Percentiles rank a stretch among this genome's conserved stretches.
Evolutionary conservation across 2,797 vertebrate species (phyloP).

Genomic region (Mormyrus proboscirostris): DNA sequence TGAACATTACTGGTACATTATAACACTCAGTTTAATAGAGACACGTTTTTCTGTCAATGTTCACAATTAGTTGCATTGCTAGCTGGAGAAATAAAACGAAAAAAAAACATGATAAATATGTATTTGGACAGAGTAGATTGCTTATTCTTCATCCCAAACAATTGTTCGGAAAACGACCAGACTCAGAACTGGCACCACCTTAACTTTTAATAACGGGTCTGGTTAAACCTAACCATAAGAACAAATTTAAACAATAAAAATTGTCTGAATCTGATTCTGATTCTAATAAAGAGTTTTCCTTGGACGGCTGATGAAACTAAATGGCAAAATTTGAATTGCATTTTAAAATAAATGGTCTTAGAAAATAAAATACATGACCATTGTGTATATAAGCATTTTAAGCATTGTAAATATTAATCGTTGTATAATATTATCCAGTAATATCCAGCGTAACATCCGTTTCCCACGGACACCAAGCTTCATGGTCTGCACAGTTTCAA

Average conservation of each 20-base stretch:
- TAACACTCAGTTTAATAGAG: background rate
- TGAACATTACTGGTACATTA: background rate
- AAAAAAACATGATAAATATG: background rate
- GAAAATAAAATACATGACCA: background rate
- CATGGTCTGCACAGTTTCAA: slow-evolving; percentile 19
- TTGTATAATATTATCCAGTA: background rate
- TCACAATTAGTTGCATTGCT: background rate
- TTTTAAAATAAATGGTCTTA: background rate
- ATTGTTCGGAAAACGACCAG: background rate
- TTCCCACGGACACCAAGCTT: background rate
- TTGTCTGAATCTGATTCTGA: background rate
- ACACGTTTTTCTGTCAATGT: background rate
- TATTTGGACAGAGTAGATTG: background rate
- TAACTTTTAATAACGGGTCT: background rate
- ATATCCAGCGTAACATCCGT: background rate
- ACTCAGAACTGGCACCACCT: background rate
- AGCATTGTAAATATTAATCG: background rate
- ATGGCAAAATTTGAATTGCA: background rate
- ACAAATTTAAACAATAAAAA: background rate
- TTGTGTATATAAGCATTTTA: background rate
- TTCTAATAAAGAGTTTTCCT: background rate
- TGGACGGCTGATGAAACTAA: background rate
- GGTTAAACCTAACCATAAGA: background rate
- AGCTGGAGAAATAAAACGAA: background rate
- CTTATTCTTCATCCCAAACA: background rate